Evolutionary conservation across 2,797 vertebrate species (phyloP).

Genomic region (Botia almorhae): DNA sequence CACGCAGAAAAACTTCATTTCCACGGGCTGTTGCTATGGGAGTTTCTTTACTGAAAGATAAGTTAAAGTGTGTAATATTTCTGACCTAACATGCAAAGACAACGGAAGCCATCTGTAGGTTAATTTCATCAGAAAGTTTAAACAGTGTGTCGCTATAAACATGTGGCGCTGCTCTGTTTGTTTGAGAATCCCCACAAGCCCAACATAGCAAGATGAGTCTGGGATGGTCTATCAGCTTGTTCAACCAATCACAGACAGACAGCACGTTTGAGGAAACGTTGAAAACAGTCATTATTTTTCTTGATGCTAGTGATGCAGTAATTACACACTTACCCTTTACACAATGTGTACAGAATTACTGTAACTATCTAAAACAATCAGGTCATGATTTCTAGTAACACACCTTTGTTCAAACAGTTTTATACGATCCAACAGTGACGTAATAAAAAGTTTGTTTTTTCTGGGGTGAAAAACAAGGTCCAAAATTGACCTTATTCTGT

Average conservation of each 20-base stretch:
- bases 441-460: too few species aligned
- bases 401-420: too few species aligned
- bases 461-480: too few species aligned
- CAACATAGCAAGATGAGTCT: background rate
- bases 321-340: background rate
- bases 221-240: background rate
- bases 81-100: background rate
- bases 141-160: background rate
- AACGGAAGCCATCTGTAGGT: background rate
- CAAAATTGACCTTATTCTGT: conserved; percentile 9
- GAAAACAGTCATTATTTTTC: background rate
- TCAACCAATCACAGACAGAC: background rate
- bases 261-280: background rate
- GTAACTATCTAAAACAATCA: too few species aligned
- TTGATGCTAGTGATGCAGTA: background rate
- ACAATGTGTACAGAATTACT: too few species aligned
- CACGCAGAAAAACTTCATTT: background rate
- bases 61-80: background rate
- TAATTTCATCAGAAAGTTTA: background rate
- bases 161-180: background rate
- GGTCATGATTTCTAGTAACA: too few species aligned
- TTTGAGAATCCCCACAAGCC: background rate
- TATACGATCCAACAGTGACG: too few species aligned
- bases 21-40: background rate
- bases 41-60: background rate